Percentiles rank a stretch among this genome's conserved stretches.
phyloP scores from a whole-genome alignment of 2,888 invertebrate genomes.

The Aelia acuminata region DNA sequence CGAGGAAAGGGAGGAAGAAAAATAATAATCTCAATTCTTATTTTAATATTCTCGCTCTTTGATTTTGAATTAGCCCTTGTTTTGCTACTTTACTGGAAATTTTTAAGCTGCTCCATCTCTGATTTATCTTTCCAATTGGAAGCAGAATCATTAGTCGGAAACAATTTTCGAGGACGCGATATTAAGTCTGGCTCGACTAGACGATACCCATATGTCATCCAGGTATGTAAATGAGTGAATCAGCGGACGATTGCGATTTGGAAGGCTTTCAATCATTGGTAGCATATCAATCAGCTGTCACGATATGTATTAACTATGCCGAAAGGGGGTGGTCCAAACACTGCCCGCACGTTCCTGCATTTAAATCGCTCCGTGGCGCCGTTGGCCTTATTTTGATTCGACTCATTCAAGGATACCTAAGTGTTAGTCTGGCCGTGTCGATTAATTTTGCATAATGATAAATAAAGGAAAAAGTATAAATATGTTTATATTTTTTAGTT shows the following conservation, averaged over 20 bases:
- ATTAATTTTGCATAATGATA: constrained; percentile 8
- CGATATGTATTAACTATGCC: constrained; percentile 2
- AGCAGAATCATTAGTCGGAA: not conserved
- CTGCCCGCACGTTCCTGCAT: constrained; percentile 20
- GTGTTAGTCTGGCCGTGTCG: not conserved
- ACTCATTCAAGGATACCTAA: constrained; percentile 2
- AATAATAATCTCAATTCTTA: too few species aligned
- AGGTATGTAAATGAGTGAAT: constrained; percentile 16
- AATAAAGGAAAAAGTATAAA: not conserved
- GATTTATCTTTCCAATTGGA: not conserved
- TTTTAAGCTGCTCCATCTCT: not conserved
- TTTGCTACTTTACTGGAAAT: not conserved
- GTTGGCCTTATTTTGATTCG: constrained; percentile 14
- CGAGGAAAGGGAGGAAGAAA: too few species aligned
- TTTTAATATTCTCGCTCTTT: too few species aligned
- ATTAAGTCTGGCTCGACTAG: not conserved
- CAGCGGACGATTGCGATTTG: not conserved
- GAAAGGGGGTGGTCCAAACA: constrained; percentile 35
- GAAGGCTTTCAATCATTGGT: not conserved
- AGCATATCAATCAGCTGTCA: constrained; percentile 33
- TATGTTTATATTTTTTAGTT: not conserved
- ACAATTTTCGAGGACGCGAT: not conserved
- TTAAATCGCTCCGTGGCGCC: constrained; percentile 35
- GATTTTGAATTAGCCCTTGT: too few species aligned
- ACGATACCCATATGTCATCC: constrained; percentile 1